Evolutionary conservation across 1,140 invertebrate species (phyloP).

Genomic region (Euura saliciscinereae): DNA sequence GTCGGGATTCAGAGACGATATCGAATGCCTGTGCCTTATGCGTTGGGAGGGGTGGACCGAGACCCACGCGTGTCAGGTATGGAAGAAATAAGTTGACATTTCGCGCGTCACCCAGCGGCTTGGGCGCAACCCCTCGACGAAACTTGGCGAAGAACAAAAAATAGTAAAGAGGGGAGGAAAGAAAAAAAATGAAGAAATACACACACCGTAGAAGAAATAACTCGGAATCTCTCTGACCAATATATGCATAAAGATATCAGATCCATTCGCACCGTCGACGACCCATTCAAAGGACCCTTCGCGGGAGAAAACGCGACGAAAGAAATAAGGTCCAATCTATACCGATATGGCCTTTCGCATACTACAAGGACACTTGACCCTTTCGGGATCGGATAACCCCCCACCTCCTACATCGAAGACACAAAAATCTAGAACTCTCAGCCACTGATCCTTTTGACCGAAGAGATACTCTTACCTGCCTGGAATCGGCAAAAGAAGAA

Average conservation of each 20-base stretch:
- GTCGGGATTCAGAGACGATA: neutral
- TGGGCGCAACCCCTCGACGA: neutral
- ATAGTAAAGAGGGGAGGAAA: neutral
- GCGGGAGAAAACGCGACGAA: neutral
- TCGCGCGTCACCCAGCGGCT: neutral
- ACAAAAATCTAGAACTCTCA: too few species aligned
- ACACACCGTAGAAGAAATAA: neutral
- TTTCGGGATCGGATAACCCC: neutral
- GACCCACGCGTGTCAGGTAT: neutral
- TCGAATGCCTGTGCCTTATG: neutral
- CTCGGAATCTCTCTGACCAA: neutral
- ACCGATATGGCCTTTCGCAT: neutral
- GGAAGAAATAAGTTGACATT: conserved; percentile 1
- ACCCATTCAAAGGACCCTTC: neutral
- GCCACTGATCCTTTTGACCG: too few species aligned
- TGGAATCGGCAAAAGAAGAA: too few species aligned
- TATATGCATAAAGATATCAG: neutral
- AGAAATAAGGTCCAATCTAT: neutral
- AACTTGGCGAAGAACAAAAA: too few species aligned
- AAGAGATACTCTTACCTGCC: too few species aligned
- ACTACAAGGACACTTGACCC: neutral
- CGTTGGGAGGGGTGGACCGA: neutral
- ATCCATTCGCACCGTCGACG: conserved; percentile 1
- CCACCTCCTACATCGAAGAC: too few species aligned
- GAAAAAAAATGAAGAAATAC: neutral